Evolutionary conservation across 2,888 invertebrate genomes (phyloP).

Genomic region (Pecten maximus): DNA sequence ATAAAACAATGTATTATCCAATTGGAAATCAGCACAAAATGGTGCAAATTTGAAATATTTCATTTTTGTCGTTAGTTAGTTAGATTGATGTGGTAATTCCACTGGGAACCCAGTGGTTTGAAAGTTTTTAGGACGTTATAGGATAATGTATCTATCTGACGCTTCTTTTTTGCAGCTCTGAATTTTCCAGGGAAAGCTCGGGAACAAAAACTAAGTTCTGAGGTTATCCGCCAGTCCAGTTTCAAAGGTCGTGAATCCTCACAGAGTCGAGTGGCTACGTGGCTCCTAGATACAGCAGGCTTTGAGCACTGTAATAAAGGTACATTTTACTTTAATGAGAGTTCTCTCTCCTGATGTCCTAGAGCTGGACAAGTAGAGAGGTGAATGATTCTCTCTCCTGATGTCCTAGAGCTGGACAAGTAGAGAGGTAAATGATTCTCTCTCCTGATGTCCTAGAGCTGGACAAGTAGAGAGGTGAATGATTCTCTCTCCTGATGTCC

Average conservation of each 20-base stretch:
- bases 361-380: too few species aligned
- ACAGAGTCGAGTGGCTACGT: conserved; percentile 84
- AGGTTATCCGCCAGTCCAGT: conserved; percentile 62
- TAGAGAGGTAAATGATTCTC: background rate
- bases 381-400: background rate
- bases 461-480: too few species aligned
- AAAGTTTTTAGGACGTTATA: too few species aligned
- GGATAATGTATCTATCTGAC: too few species aligned
- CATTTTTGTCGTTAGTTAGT: too few species aligned
- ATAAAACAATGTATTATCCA: too few species aligned
- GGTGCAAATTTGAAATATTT: too few species aligned
- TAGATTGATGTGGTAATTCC: too few species aligned
- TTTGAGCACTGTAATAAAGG: conserved; percentile 86
- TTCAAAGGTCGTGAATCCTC: conserved; percentile 63
- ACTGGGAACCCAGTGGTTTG: too few species aligned
- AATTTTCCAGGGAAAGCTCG: conserved; percentile 65
- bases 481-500: background rate
- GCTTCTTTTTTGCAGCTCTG: conserved; percentile 57
- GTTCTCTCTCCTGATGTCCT: background rate
- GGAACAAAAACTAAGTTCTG: conserved; percentile 41
- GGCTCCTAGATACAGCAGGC: conserved; percentile 88
- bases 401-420: too few species aligned
- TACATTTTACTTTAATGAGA: conserved; percentile 52
- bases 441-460: too few species aligned
- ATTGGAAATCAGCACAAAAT: too few species aligned